A percentile compares a stretch with the other conserved stretches of the same genome.
phyloP scores from a whole-genome alignment of 2,797 vertebrate genomes.

The Nannoperca australis region DNA sequence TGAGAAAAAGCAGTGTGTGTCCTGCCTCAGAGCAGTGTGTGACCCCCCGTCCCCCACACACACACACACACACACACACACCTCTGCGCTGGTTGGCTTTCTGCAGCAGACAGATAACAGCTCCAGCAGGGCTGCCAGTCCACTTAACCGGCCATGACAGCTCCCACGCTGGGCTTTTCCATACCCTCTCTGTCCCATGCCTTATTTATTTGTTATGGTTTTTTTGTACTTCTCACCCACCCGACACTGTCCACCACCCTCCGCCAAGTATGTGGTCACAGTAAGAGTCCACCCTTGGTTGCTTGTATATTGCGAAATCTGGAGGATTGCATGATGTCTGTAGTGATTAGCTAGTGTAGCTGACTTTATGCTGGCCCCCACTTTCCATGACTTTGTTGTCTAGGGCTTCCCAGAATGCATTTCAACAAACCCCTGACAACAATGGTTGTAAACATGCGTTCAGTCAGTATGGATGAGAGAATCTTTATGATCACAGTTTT shows the following conservation, averaged over 20 bases:
- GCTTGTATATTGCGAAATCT: background rate
- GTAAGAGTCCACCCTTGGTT: background rate
- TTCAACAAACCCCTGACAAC: constrained; percentile 6
- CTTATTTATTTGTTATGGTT: constrained; percentile 42
- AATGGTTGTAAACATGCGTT: background rate
- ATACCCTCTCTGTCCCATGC: constrained; percentile 35
- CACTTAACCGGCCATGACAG: constrained; percentile 65
- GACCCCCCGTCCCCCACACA: background rate
- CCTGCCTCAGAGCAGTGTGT: constrained; percentile 32
- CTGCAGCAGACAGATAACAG: constrained; percentile 71
- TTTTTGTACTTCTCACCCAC: background rate
- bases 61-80: too few species aligned
- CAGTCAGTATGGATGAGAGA: background rate
- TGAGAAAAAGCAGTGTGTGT: constrained; percentile 55
- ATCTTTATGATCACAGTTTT: background rate
- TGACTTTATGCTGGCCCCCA: background rate
- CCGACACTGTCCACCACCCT: background rate
- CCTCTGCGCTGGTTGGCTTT: constrained; percentile 37
- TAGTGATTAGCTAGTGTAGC: background rate
- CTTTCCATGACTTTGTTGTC: background rate
- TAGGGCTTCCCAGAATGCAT: constrained; percentile 4
- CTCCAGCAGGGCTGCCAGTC: constrained; percentile 70
- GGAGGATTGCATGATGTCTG: constrained; percentile 3
- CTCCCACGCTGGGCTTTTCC: constrained; percentile 61
- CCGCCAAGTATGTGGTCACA: background rate